These are phyloP conservation scores for Microtus obscurus DNA, from an alignment of 2,797 vertebrate genomes.

Conservation along the genomic window DNA sequence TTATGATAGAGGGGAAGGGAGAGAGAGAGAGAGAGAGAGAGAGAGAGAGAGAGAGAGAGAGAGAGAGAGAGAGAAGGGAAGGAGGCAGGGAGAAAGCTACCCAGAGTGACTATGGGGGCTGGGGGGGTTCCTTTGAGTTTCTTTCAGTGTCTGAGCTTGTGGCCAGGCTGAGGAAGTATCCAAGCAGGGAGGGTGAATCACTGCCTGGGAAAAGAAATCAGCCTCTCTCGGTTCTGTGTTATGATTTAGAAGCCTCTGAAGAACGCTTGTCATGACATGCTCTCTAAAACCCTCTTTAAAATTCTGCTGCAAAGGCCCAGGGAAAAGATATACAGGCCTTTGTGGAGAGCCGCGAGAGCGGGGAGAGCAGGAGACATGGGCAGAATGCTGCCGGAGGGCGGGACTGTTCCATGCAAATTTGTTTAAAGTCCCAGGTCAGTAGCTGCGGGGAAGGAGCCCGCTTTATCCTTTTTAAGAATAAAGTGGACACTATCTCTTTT, in stretches of 20 bases:
- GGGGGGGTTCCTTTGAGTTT: neutral
- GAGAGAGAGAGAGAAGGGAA: no score
- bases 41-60: neutral
- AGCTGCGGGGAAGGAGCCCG: neutral
- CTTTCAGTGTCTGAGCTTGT: neutral
- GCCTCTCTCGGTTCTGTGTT: neutral
- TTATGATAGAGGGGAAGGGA: slow-evolving; percentile 10
- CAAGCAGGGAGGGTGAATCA: neutral
- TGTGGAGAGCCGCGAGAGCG: neutral
- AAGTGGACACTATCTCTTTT: slow-evolving; percentile 40
- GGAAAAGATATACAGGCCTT: slow-evolving; percentile 66
- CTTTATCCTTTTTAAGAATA: slow-evolving; percentile 60
- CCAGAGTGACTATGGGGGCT: neutral
- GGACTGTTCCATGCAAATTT: slow-evolving; percentile 65
- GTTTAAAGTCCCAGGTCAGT: slow-evolving; percentile 59
- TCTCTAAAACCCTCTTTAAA: slow-evolving; percentile 79
- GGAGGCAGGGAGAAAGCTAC: neutral
- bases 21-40: neutral
- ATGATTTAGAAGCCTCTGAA: slow-evolving; percentile 78
- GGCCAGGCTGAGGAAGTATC: neutral
- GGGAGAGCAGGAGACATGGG: neutral
- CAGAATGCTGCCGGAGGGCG: neutral
- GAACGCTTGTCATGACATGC: slow-evolving; percentile 58
- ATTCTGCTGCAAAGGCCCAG: slow-evolving; percentile 62
- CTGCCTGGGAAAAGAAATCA: neutral